Base-by-base conservation (phyloP, 1,140 invertebrate species). In the Sycophila sp. region DNA sequence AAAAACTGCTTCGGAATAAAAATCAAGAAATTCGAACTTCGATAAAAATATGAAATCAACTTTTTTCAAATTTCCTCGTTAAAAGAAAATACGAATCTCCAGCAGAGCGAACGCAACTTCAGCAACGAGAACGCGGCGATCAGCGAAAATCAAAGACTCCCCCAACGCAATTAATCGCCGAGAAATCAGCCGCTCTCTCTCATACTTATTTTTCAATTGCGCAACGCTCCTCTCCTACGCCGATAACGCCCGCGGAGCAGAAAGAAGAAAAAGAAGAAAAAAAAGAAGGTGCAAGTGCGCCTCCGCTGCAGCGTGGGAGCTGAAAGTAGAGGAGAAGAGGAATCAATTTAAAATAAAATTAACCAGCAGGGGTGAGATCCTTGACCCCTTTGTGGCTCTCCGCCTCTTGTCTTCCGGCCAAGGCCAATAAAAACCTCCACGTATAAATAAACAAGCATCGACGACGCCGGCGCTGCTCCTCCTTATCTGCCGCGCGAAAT, bases 311-410 rank as follows among this genome's bases (percentile, higher is more conserved):
- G n/a, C n/a, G n/a, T n/a, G n/a, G n/a, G n/a, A n/a, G n/a, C n/a
- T n/a, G n/a, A n/a, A n/a, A n/a, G n/a, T n/a, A n/a, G 51, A 38
- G 38, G 6, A 32, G 8, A 38, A 58, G 22, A 30, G 24, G 17
- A 34, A 47, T 49, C 42, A 49, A 63, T 63, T 34, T 32, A 63
- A 47, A 63, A 63, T 63, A 63, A 63, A 34, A 42, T 63, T 30
- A 63, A 22, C 49, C 42, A 28, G 34, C 22, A n/a, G n/a, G 22
- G 4, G 10, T 17, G n/a, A 28, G 34, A 65, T 65, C 49, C 63
- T 65, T 55, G 63, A 53, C 47, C 47, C n/a, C 22, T 11, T 64
- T 64, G 49, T 22, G 19, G n/a, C 53, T n/a, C n/a, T 11, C 5
- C 4, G 19, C 4, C 26, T 24, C 32, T n/a, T 24, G 47, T 24